Evolutionary conservation across 2,113 vertebrate species (phyloP), one percentile per base, ranked within the genome.

Genomic region (Ceyx cyanopectus): DNA sequence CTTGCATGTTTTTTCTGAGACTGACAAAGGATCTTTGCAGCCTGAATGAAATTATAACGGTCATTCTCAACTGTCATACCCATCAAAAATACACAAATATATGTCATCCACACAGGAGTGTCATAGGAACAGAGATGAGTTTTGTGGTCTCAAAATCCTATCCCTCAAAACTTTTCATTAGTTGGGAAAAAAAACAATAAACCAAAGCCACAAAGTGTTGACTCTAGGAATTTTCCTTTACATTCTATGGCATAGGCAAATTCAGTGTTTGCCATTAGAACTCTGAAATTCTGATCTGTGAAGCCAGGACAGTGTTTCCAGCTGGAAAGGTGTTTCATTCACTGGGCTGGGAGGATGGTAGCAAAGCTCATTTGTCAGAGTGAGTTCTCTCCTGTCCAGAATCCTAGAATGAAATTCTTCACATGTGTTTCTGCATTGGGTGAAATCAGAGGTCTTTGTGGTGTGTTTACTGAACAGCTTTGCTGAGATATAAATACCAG

Each of bases 391-490:
- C 5, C 0, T 27, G 89, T 69, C 91, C 1, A 0, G 76, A 74
- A 84, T 78, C 41, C 18, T 13, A 76, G 63, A 92, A 77, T 94
- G 75, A 96, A 89, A 92, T 92, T 93, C 81, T 51, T 29, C 2
- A 12, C 93, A 94, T 5, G 9, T 90, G 85, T 79, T 90, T 27
- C 8, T 61, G 50, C 90, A 79, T 81, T 87, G 3, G 18, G 83
- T 92, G 93, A 80, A 90, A 95, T 92, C 85, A 92, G 93, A 85
- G 92, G 90, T 95, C 92, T 93, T 85, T 87, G 88, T 95, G 2
- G 70, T 85, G 78, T 95, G 92, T 92, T 95, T 94, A 91, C 94
- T 57, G 94, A 96, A 96, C 96, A 96, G 96, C 92, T 96, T 97
- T 96, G 78, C n/a, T 86, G 88, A 89, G 93, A 90, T 96, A 95